A percentile compares a stretch with the other conserved stretches of the same genome.
phyloP scores from a whole-genome alignment of 2,797 vertebrate species.

The Molossus molossus region DNA sequence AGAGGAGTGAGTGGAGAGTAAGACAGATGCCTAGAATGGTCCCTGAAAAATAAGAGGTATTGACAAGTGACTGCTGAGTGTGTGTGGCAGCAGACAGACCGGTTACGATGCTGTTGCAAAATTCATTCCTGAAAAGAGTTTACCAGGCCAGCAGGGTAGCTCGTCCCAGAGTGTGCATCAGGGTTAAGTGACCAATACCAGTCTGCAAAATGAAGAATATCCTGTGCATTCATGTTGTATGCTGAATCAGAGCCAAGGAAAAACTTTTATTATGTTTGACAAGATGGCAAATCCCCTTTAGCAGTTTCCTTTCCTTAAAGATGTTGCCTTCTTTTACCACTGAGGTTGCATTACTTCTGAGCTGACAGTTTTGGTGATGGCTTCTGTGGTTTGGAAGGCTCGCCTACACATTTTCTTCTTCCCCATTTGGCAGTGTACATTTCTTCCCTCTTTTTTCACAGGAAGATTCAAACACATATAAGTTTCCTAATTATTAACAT shows the following conservation, averaged over 20 bases:
- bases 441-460: slow-evolving; percentile 73
- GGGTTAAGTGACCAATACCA: background rate
- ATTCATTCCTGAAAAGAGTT: background rate
- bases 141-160: background rate
- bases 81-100: background rate
- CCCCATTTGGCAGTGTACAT: slow-evolving; percentile 71
- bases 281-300: slow-evolving; percentile 41
- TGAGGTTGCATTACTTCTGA: slow-evolving; percentile 69
- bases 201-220: background rate
- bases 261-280: slow-evolving; percentile 33
- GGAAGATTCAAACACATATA: slow-evolving; percentile 67
- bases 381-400: slow-evolving; percentile 77
- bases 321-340: slow-evolving; percentile 58
- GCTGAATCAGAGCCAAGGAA: slow-evolving; percentile 24
- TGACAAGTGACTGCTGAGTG: background rate
- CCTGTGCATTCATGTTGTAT: background rate
- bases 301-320: slow-evolving; percentile 62
- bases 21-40: background rate
- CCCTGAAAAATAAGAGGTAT: background rate
- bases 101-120: background rate
- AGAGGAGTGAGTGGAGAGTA: background rate
- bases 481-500: slow-evolving; percentile 74
- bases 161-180: background rate
- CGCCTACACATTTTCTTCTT: slow-evolving; percentile 71
- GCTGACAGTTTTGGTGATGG: slow-evolving; percentile 79